Evolutionary conservation across 2,113 vertebrate genomes (phyloP).

Genomic region (Blennius ocellaris): DNA sequence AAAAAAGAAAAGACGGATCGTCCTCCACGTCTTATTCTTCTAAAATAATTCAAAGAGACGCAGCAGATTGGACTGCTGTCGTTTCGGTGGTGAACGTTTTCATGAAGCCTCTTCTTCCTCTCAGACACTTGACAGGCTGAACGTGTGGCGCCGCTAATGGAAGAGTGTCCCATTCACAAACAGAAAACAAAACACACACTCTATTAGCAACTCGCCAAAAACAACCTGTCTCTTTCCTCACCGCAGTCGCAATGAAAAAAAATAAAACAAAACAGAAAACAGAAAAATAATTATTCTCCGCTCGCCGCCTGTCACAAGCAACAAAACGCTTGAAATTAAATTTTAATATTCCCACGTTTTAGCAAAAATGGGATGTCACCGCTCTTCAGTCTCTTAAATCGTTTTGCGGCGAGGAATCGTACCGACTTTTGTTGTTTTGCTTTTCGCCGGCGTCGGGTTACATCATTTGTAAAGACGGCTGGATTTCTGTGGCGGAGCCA

Average conservation of each 20-base stretch:
- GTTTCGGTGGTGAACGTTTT: too few species aligned
- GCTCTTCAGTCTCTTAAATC: slow-evolving; percentile 6
- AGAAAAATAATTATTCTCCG: slow-evolving; percentile 26
- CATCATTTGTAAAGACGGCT: slow-evolving; percentile 20
- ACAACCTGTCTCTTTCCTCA: slow-evolving; percentile 27
- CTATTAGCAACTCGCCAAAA: slow-evolving; percentile 56
- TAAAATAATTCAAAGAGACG: not conserved
- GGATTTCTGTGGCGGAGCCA: not conserved
- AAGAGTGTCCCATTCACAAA: not conserved
- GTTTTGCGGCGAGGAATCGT: slow-evolving; percentile 6
- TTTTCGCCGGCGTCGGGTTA: slow-evolving; percentile 24
- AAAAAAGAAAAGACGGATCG: slow-evolving; percentile 9
- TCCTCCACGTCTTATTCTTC: not conserved
- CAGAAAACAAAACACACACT: slow-evolving; percentile 2
- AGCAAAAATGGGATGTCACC: slow-evolving; percentile 42
- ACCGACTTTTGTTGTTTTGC: slow-evolving; percentile 33
- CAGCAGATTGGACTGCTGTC: too few species aligned
- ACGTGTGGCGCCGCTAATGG: slow-evolving; percentile 20
- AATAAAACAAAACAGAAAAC: not conserved
- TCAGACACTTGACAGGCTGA: slow-evolving; percentile 14
- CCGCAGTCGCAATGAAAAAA: slow-evolving; percentile 27
- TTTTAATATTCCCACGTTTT: slow-evolving; percentile 27
- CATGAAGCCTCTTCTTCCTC: not conserved
- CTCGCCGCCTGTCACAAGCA: slow-evolving; percentile 45
- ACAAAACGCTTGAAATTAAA: slow-evolving; percentile 38